A percentile compares a stretch with the other conserved stretches of the same genome.
phyloP scores from a whole-genome alignment of 2,888 invertebrate species.

The Diaprepes abbreviatus region DNA sequence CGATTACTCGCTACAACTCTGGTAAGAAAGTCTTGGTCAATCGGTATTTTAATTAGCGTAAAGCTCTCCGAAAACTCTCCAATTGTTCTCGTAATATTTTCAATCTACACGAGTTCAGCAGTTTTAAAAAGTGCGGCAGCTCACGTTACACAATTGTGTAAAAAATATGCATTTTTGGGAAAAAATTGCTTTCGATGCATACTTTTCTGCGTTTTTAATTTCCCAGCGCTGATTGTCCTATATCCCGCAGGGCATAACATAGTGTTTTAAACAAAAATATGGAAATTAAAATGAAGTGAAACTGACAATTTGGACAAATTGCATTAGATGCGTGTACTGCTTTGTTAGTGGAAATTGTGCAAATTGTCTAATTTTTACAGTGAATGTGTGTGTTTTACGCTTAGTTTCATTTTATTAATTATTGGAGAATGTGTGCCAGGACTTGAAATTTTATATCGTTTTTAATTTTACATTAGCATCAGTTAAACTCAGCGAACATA shows the following conservation, averaged over 20 bases:
- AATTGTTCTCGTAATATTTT: slow-evolving; percentile 25
- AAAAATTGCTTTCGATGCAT: neutral
- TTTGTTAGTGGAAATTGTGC: neutral
- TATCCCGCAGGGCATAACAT: neutral
- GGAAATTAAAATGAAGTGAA: slow-evolving; percentile 12
- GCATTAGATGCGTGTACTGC: neutral
- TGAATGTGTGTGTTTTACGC: too few species aligned
- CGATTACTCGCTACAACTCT: neutral
- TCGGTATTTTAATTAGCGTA: slow-evolving; percentile 9
- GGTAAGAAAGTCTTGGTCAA: neutral
- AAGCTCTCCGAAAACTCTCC: slow-evolving; percentile 29
- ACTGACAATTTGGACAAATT: neutral
- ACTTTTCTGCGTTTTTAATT: slow-evolving; percentile 16
- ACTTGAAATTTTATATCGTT: too few species aligned
- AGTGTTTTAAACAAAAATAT: neutral
- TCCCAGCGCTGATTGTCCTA: neutral
- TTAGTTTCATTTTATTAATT: too few species aligned
- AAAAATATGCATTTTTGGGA: slow-evolving; percentile 12
- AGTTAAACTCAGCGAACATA: too few species aligned
- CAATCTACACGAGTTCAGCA: slow-evolving; percentile 26
- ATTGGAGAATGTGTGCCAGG: too few species aligned
- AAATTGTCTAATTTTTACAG: neutral
- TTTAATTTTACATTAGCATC: too few species aligned
- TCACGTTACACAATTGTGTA: slow-evolving; percentile 7
- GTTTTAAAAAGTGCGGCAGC: slow-evolving; percentile 29